Evolutionary conservation across 2,113 vertebrate species (phyloP), one percentile per base, ranked within the genome.

Genomic region (Sceloporus undulatus): DNA sequence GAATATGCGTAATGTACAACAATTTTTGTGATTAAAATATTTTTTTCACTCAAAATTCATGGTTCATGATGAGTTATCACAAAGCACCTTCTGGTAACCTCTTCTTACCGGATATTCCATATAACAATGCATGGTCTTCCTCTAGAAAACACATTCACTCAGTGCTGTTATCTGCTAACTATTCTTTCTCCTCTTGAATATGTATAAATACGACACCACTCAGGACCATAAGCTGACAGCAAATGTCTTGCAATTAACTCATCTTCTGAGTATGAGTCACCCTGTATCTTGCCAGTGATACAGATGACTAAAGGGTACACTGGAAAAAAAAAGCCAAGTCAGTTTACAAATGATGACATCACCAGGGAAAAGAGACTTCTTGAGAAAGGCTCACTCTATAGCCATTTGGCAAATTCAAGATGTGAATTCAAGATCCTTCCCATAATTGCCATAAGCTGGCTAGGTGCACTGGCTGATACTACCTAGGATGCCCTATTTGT

Each of bases 341-440:
- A 25, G 82, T 79, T 75, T 25, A 0, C 1, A 9, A 29, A 74
- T 1, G 75, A 75, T 79, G 40, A 13, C 3, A 71, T 85, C 38
- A 76, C 66, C 0, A 0, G 14, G 27, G 59, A 0, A 4, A 82
- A 65, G 10, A 16, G 66, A 4, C 34, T 88, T 56, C 79, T 81
- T 79, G 3, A 2, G 0, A 56, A 19, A 62, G 48, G 48, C 48
- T 48, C 48, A 48, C 48, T 48, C 5, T 48, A 48, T 48, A 48
- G 48, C 48, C 7, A 48, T 3, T 48, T 48, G 48, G 48, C 2
- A 48, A 48, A 48, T 62, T 62, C 59, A 62, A 62, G 18, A 62
- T 18, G 18, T 68, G 66, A 68, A 2, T 27, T 25, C 1, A 71
- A 71, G 2, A 1, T 1, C n/a, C 0, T 75, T 34, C 19, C 79